Base-by-base conservation (phyloP, 2,113 vertebrate genomes). In the Coracopsis vasa region DNA sequence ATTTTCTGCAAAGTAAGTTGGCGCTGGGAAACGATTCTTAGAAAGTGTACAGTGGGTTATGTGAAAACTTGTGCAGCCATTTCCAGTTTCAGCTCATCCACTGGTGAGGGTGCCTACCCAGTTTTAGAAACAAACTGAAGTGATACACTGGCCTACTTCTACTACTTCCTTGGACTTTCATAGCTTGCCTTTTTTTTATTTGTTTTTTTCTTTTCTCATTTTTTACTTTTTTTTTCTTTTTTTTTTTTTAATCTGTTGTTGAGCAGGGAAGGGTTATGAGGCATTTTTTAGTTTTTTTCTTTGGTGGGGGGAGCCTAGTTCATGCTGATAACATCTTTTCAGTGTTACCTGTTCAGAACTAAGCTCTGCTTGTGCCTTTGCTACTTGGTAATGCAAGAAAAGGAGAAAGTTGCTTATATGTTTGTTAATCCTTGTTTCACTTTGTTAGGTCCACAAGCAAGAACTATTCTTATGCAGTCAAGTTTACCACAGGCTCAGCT, bases 391-490 rank as follows among this genome's bases (percentile, higher is more conserved):
- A 73, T 65, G 48, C 50, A 66, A 54, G 50, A 50, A 60, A 44
- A 74, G 31, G n/a, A 71, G 41, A 37, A 86, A 60, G 17, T 74
- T 71, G 31, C 58, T 72, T 64, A 20, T 62, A 67, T 41, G 11
- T 50, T 80, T 88, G 45, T 67, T 96, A 44, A 88, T 56, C 25
- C 31, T 81, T 91, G 28, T 95, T 96, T 95, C 20, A 21, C 21
- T 94, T 92, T 67, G 28, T 84, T 94, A 99, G 99, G 99, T 97
- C 99, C 99, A 15, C 99, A 99, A 94, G 99, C 99, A 87, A 99
- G 99, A 96, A 99, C 99, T 13, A 99, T 99, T 97, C 99, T 99
- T 92, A 99, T 99, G 99, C 99, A 99, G 97, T 99, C 99, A 89
- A 99, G 99, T 98, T 99, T 99, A 98, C 99, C 99, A 94, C 99